Conservation (phyloP, 1,140 invertebrate species). For the Armadillidium nasatum region DNA sequence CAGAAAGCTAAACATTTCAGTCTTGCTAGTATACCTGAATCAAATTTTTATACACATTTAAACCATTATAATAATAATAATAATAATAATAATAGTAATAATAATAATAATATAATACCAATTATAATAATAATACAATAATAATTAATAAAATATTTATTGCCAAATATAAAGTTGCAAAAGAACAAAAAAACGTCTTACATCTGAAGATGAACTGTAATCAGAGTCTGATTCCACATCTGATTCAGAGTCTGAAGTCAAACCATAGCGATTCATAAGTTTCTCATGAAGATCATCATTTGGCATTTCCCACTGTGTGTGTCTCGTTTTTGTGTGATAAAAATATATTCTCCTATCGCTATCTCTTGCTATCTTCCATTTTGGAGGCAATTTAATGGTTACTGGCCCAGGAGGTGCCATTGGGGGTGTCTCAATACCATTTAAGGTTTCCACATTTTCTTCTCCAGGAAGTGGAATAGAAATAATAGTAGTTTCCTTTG, state of each 20-base stretch:
- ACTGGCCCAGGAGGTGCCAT: constrained; percentile 49
- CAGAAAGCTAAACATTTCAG: too few relatives aligned
- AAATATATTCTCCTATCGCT: constrained; percentile 79
- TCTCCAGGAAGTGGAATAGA: constrained; percentile 36
- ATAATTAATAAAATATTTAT: too few relatives aligned
- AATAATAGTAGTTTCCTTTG: constrained; percentile 27
- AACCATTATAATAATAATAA: too few relatives aligned
- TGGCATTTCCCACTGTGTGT: constrained; percentile 85
- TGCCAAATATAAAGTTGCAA: too few relatives aligned
- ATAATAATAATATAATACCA: too few relatives aligned
- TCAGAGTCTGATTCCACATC: constrained; percentile 38
- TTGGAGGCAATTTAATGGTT: constrained; percentile 66
- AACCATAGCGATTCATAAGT: neutral
- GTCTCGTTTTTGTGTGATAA: constrained; percentile 76
- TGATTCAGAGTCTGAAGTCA: constrained; percentile 21
- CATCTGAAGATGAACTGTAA: constrained; percentile 38
- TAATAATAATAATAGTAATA: too few relatives aligned
- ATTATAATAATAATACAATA: too few relatives aligned
- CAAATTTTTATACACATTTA: too few relatives aligned
- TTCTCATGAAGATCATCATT: constrained; percentile 29
- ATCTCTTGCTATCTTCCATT: constrained; percentile 81
- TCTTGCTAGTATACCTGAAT: too few relatives aligned
- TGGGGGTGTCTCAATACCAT: constrained; percentile 32
- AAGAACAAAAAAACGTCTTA: neutral
- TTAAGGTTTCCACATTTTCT: neutral